These are phyloP conservation scores for Paralichthys olivaceus DNA, from an alignment of 2,113 vertebrate genomes.

Conservation along the genomic window DNA sequence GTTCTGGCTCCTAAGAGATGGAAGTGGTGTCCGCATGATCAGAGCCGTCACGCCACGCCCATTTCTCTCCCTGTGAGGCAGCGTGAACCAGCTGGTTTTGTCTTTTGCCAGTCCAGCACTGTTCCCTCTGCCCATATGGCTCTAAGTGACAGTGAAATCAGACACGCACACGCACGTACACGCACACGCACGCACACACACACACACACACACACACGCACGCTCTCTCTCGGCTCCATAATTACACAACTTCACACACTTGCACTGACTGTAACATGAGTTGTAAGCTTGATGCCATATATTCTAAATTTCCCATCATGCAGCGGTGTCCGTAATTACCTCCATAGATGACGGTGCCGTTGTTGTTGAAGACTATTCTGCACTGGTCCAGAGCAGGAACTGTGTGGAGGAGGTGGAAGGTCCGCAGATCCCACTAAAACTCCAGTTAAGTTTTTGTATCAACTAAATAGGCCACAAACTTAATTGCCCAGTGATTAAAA, in stretches of 20 bases:
- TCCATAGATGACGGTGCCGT: slow-evolving; percentile 98
- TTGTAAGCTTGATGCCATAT: slow-evolving; percentile 20
- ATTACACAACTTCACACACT: slow-evolving; percentile 50
- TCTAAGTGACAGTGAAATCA: slow-evolving; percentile 34
- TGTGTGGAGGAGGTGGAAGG: slow-evolving; percentile 96
- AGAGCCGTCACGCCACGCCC: slow-evolving; percentile 29
- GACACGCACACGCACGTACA: slow-evolving; percentile 14
- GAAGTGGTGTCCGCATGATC: background rate
- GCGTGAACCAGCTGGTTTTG: slow-evolving; percentile 63
- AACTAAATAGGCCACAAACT: slow-evolving; percentile 3
- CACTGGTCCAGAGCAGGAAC: slow-evolving; percentile 98
- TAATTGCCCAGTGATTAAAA: slow-evolving; percentile 37
- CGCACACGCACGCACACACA: background rate
- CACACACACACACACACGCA: slow-evolving; percentile 40
- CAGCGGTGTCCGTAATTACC: slow-evolving; percentile 80
- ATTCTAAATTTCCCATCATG: slow-evolving; percentile 3
- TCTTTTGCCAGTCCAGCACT: slow-evolving; percentile 51
- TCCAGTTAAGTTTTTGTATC: slow-evolving; percentile 78
- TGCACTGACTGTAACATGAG: slow-evolving; percentile 18
- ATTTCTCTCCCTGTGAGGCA: slow-evolving; percentile 52
- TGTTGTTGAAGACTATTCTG: slow-evolving; percentile 99
- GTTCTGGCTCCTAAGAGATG: slow-evolving; percentile 18
- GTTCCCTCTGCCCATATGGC: slow-evolving; percentile 66
- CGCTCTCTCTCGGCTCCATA: slow-evolving; percentile 39
- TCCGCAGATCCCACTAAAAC: slow-evolving; percentile 95